Evolutionary conservation across 2,888 invertebrate genomes (phyloP).

Genomic region (Apodemia zela): DNA sequence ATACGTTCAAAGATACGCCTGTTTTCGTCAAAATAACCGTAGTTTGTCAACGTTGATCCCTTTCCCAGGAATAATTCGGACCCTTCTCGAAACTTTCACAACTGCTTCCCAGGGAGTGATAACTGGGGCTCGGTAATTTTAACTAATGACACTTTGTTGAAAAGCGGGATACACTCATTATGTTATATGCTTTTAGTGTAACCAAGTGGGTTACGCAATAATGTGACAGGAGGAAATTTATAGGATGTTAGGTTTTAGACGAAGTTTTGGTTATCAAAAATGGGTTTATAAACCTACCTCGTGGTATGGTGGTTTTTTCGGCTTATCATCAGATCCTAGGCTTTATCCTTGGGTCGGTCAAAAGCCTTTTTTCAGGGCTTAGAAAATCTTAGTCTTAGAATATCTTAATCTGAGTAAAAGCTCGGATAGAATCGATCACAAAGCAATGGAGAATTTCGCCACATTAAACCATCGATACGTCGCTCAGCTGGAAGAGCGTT

Average conservation of each 20-base stretch:
- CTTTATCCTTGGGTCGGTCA: too few species aligned
- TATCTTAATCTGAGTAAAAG: too few species aligned
- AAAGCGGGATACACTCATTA: slow-evolving; percentile 9
- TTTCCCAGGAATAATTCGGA: slow-evolving; percentile 5
- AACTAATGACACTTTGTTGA: slow-evolving; percentile 63
- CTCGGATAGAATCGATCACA: too few species aligned
- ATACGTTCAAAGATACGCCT: background rate
- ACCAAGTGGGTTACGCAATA: background rate
- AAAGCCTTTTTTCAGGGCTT: too few species aligned
- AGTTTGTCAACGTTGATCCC: slow-evolving; percentile 13
- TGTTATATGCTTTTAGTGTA: slow-evolving; percentile 11
- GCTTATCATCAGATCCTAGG: too few species aligned
- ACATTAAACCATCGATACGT: too few species aligned
- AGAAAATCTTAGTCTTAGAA: too few species aligned
- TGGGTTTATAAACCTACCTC: background rate
- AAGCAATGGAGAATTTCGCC: too few species aligned
- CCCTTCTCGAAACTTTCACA: slow-evolving; percentile 41
- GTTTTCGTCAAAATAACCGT: slow-evolving; percentile 8
- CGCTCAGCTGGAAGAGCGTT: too few species aligned
- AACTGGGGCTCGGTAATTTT: slow-evolving; percentile 67
- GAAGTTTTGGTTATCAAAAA: too few species aligned
- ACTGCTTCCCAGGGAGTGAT: slow-evolving; percentile 71
- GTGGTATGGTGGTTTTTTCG: too few species aligned
- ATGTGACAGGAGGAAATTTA: background rate
- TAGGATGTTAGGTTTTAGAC: background rate